A percentile compares a stretch with the other conserved stretches of the same genome.
These are phyloP conservation scores for Argyrosomus regius DNA, from an alignment of 2,797 vertebrate species.

Conservation along the genomic window DNA sequence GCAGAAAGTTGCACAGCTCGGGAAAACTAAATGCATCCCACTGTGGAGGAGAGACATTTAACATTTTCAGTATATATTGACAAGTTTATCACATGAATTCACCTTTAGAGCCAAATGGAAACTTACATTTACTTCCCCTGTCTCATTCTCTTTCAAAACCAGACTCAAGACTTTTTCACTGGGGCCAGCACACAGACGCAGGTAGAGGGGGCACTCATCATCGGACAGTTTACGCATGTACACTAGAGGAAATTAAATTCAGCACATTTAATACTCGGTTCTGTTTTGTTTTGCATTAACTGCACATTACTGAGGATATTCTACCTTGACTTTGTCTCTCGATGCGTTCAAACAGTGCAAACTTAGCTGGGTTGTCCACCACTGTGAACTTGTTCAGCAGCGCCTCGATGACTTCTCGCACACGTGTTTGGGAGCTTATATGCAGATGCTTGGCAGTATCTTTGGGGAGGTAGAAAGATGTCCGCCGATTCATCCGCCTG, in stretches of 20 bases:
- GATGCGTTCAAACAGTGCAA: constrained; percentile 92
- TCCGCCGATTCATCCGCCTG: constrained; percentile 86
- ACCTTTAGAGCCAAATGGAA: not conserved
- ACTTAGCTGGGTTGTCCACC: constrained; percentile 96
- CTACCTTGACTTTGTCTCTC: constrained; percentile 93
- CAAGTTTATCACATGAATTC: not conserved
- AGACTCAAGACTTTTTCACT: constrained; percentile 92
- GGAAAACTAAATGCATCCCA: constrained; percentile 98
- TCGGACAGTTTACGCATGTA: constrained; percentile 90
- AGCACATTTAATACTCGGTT: not conserved
- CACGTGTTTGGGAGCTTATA: constrained; percentile 90
- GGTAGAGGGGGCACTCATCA: constrained; percentile 89
- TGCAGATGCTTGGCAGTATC: constrained; percentile 95
- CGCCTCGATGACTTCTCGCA: constrained; percentile 94
- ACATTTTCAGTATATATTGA: not conserved
- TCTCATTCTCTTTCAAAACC: constrained; percentile 95
- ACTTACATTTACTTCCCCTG: constrained; percentile 95
- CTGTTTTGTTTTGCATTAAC: constrained; percentile 3
- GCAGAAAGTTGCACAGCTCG: constrained; percentile 94
- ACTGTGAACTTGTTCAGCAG: constrained; percentile 96
- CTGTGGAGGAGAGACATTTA: constrained; percentile 75
- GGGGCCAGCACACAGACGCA: constrained; percentile 93
- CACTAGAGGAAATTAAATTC: constrained; percentile 77
- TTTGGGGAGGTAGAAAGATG: constrained; percentile 98
- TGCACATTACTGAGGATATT: not conserved